These are phyloP conservation scores for Dendronephthya gigantea DNA, from an alignment of 64 coral and sea anemone species.

Conservation along the genomic window DNA sequence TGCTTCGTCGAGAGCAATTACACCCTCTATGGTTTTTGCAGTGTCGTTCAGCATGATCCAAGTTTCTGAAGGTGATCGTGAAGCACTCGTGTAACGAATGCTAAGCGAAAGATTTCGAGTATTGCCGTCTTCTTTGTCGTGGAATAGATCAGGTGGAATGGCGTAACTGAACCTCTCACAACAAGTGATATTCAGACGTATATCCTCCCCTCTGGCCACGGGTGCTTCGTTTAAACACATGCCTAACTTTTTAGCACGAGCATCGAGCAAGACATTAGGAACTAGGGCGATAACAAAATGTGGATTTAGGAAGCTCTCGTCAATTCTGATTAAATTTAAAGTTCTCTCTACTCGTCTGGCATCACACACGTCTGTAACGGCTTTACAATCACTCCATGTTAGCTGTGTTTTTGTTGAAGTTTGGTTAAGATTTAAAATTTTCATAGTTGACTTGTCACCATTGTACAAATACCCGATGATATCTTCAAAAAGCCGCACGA, in stretches of 20 bases:
- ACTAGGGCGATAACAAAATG: conserved; percentile 27
- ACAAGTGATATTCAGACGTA: conserved; percentile 22
- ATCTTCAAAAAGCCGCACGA: neutral
- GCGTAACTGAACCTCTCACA: neutral
- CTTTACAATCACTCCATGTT: conserved; percentile 33
- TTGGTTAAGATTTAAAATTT: neutral
- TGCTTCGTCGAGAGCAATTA: conserved; percentile 9
- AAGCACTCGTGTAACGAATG: conserved; percentile 5
- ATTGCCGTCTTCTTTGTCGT: conserved; percentile 40
- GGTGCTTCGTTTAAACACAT: conserved; percentile 35
- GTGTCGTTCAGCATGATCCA: conserved; percentile 37
- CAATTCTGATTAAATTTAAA: neutral
- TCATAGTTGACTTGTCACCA: conserved; percentile 1
- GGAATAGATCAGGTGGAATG: conserved; percentile 26
- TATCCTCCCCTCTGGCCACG: neutral
- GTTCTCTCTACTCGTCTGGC: conserved; percentile 7
- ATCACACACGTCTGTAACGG: conserved; percentile 9
- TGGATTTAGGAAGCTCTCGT: conserved; percentile 19
- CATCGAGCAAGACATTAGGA: conserved; percentile 16
- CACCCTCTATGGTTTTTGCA: conserved; percentile 29
- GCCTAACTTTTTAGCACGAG: conserved; percentile 10
- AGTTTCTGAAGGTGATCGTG: neutral
- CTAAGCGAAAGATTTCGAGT: conserved; percentile 14
- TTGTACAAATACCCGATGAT: neutral
- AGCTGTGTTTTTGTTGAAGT: neutral